These are phyloP conservation scores for Drosophila nebulosa DNA, from an alignment of 1,140 invertebrate genomes.

Conservation along the genomic window DNA sequence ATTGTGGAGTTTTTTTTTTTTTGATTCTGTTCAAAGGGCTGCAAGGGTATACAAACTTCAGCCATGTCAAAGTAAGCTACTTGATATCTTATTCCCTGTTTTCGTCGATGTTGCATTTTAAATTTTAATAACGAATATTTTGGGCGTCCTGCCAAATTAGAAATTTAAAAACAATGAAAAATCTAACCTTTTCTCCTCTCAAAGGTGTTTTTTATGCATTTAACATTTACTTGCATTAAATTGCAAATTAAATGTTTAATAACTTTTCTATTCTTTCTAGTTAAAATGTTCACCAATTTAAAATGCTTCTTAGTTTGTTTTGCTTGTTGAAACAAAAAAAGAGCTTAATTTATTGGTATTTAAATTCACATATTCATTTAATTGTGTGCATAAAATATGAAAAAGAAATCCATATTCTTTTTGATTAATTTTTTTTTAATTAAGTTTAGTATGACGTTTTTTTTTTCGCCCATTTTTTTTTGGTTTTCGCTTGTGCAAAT, in stretches of 20 bases:
- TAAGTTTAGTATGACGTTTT: neutral
- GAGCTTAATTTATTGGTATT: neutral
- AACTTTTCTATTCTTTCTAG: neutral
- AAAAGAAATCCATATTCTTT: conserved; percentile 2
- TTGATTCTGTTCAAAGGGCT: no score
- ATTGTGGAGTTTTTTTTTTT: no score
- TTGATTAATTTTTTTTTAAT: conserved; percentile 15
- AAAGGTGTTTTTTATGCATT: no score
- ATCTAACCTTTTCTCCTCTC: no score
- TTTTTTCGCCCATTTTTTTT: neutral
- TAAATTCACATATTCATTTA: neutral
- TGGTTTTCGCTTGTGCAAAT: neutral
- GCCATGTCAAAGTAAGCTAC: no score
- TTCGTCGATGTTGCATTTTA: no score
- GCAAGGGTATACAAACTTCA: no score
- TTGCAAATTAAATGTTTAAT: neutral
- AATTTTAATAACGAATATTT: no score
- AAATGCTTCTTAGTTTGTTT: neutral
- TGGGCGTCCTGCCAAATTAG: no score
- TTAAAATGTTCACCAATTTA: neutral
- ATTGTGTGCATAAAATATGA: neutral
- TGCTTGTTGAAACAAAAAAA: neutral
- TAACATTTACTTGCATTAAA: neutral
- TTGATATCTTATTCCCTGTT: no score
- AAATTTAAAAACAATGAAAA: no score